Percentiles rank a stretch among this genome's conserved stretches.
Conservation (phyloP, 2,113 vertebrate species). For the Microtus richardsoni region DNA sequence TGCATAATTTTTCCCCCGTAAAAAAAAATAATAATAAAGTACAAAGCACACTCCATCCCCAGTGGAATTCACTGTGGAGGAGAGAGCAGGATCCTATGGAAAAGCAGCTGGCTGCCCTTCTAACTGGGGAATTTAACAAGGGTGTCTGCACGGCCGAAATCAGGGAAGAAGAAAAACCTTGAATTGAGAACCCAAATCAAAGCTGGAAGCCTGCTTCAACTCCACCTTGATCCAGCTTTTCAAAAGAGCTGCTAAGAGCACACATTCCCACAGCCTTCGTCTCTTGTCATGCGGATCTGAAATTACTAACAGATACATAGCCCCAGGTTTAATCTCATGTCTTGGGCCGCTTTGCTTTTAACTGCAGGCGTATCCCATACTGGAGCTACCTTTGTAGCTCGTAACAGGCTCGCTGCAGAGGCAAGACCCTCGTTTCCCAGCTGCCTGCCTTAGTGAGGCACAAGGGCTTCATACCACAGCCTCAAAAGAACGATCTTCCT, state of each 20-base stretch:
- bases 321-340: conserved; percentile 28
- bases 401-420: conserved; percentile 33
- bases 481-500: conserved; percentile 76
- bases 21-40: neutral
- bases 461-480: conserved; percentile 76
- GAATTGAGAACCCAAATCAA: conserved; percentile 34
- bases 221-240: conserved; percentile 26
- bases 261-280: neutral
- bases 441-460: no score
- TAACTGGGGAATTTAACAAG: neutral
- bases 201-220: conserved; percentile 6
- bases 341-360: conserved; percentile 63
- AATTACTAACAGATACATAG: conserved; percentile 73
- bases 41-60: conserved; percentile 60
- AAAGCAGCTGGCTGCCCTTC: conserved; percentile 34
- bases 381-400: conserved; percentile 49
- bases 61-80: neutral
- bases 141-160: neutral
- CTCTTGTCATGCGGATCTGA: conserved; percentile 15
- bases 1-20: conserved; percentile 33
- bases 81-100: neutral
- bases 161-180: conserved; percentile 38
- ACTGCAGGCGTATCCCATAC: neutral
- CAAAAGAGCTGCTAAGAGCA: conserved; percentile 54
- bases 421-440: conserved; percentile 34